Evolutionary conservation across 2,113 vertebrate species (phyloP).

Genomic region (Platichthys stellatus): DNA sequence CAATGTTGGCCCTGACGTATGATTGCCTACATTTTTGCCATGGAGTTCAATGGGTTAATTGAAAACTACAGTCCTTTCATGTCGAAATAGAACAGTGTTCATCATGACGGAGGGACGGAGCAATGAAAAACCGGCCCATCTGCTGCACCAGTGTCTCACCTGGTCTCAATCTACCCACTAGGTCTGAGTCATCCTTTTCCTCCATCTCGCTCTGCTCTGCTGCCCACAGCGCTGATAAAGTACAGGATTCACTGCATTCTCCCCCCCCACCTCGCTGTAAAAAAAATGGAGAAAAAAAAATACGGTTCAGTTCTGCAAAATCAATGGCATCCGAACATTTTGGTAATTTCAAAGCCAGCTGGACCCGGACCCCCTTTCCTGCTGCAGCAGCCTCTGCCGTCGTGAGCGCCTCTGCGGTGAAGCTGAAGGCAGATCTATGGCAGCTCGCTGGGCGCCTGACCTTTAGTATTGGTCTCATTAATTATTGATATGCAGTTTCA

Average conservation of each 20-base stretch:
- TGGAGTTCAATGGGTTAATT: too few relatives aligned
- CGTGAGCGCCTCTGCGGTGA: slow-evolving; percentile 54
- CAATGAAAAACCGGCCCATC: slow-evolving; percentile 63
- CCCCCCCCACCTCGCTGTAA: neutral
- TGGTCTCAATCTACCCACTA: slow-evolving; percentile 73
- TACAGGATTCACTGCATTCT: slow-evolving; percentile 27
- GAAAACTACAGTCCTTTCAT: neutral
- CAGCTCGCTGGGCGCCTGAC: slow-evolving; percentile 53
- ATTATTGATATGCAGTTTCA: slow-evolving; percentile 68
- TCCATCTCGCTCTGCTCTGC: slow-evolving; percentile 55
- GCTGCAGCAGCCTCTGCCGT: slow-evolving; percentile 46
- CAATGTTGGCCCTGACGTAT: too few relatives aligned
- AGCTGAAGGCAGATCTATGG: slow-evolving; percentile 55
- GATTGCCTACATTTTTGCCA: too few relatives aligned
- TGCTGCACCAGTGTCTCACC: slow-evolving; percentile 70
- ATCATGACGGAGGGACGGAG: slow-evolving; percentile 50
- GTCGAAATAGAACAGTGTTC: slow-evolving; percentile 24
- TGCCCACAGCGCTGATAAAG: slow-evolving; percentile 70
- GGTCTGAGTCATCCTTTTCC: slow-evolving; percentile 69
- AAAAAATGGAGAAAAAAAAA: slow-evolving; percentile 8
- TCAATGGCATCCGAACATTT: slow-evolving; percentile 55
- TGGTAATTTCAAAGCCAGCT: slow-evolving; percentile 60
- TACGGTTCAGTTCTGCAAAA: slow-evolving; percentile 29
- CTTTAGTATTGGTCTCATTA: slow-evolving; percentile 67
- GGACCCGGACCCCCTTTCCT: slow-evolving; percentile 26